phyloP scores from a whole-genome alignment of 2,113 vertebrate genomes.

The Tiliqua scincoides region DNA sequence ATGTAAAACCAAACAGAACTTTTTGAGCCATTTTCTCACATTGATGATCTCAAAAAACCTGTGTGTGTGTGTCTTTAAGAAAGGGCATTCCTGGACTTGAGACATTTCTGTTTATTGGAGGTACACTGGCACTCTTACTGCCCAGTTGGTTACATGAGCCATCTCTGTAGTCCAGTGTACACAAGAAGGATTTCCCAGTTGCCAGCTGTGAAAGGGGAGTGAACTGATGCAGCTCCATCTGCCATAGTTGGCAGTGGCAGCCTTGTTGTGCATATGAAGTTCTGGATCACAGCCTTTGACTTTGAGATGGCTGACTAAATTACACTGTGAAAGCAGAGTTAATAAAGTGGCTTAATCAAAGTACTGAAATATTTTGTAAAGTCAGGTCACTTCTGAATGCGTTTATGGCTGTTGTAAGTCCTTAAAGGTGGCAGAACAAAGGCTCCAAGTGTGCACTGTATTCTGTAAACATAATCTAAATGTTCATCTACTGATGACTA shows the following conservation, averaged over 20 bases:
- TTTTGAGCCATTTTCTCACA: neutral
- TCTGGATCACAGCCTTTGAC: conserved; percentile 34
- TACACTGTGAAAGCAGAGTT: conserved; percentile 13
- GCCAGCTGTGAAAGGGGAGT: conserved; percentile 20
- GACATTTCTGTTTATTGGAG: neutral
- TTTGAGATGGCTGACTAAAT: conserved; percentile 22
- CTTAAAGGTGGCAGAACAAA: neutral
- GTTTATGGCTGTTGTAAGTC: neutral
- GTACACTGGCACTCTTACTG: neutral
- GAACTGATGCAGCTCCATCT: conserved; percentile 14
- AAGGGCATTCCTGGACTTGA: neutral
- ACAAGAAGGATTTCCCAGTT: neutral
- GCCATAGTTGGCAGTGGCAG: conserved; percentile 24
- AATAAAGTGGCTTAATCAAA: conserved; percentile 13
- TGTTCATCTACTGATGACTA: neutral
- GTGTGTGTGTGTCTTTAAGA: neutral
- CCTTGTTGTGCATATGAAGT: conserved; percentile 18
- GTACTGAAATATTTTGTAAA: neutral
- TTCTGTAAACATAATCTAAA: neutral
- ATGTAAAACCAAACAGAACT: neutral
- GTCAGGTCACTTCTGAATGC: neutral
- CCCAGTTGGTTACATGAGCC: neutral
- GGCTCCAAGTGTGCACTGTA: neutral
- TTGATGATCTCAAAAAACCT: neutral
- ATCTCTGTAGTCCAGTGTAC: neutral